A percentile compares a stretch with the other conserved stretches of the same genome.
Evolutionary conservation across 2,888 invertebrate species (phyloP).

Genomic region (Cancer borealis): DNA sequence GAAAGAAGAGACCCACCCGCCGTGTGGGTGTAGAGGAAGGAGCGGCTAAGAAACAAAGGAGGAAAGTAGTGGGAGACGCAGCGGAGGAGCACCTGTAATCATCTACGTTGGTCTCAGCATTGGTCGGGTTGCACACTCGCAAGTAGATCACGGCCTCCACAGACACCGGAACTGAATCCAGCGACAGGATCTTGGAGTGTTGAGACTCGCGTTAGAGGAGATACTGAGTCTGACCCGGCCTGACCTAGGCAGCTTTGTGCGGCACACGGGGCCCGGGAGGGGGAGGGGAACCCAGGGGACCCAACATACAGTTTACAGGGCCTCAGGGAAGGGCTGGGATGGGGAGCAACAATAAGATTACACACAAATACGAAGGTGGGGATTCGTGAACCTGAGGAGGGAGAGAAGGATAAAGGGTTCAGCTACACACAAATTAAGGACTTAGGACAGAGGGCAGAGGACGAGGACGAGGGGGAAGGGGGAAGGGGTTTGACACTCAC

Average conservation of each 20-base stretch:
- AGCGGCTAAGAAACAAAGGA: slow-evolving; percentile 64
- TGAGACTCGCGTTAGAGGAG: slow-evolving; percentile 66
- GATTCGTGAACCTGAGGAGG: background rate
- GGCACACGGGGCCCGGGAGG: slow-evolving; percentile 43
- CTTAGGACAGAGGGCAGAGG: background rate
- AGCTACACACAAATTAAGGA: background rate
- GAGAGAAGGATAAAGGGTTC: background rate
- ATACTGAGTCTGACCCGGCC: slow-evolving; percentile 37
- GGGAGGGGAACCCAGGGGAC: slow-evolving; percentile 32
- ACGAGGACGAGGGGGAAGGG: background rate
- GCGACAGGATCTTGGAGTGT: slow-evolving; percentile 77
- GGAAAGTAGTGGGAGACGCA: slow-evolving; percentile 32
- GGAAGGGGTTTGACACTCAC: background rate
- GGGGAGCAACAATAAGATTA: background rate
- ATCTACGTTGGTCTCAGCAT: slow-evolving; percentile 77
- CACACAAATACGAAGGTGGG: slow-evolving; percentile 29
- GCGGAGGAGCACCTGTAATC: slow-evolving; percentile 76
- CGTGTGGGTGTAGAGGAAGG: slow-evolving; percentile 62
- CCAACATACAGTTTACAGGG: slow-evolving; percentile 14
- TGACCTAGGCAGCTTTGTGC: slow-evolving; percentile 34
- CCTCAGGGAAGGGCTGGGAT: background rate
- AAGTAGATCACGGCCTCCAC: slow-evolving; percentile 77
- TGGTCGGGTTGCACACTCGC: slow-evolving; percentile 76
- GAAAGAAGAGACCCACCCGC: slow-evolving; percentile 50
- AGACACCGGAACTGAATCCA: slow-evolving; percentile 77